Evolutionary conservation across 2,888 invertebrate species (phyloP).

Genomic region (Stenchaetothrips biformis): DNA sequence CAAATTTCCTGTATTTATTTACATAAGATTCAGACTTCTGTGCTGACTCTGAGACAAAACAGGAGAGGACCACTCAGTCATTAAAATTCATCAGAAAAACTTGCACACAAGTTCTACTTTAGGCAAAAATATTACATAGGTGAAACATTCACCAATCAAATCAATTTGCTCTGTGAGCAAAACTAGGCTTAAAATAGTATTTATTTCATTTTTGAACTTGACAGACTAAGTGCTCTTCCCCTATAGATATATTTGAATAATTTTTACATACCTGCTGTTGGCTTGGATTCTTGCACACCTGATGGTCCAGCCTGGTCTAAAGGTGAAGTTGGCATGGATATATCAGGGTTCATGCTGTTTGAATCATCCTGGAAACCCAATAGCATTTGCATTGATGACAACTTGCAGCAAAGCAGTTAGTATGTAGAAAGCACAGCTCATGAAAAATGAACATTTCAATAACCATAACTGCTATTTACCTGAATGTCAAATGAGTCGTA

Average conservation of each 20-base stretch:
- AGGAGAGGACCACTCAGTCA: not conserved
- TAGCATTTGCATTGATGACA: too few species aligned
- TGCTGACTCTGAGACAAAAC: not conserved
- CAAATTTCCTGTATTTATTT: not conserved
- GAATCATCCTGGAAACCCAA: not conserved
- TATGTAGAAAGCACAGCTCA: not conserved
- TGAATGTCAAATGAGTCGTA: constrained; percentile 13
- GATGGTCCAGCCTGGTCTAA: constrained; percentile 3
- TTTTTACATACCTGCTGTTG: constrained; percentile 11
- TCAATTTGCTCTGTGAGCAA: not conserved
- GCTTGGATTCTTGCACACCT: not conserved
- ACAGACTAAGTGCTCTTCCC: not conserved
- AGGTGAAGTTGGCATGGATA: constrained; percentile 10
- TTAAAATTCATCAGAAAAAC: not conserved
- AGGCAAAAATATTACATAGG: not conserved
- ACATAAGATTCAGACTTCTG: not conserved
- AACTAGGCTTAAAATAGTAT: not conserved
- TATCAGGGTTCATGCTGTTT: constrained; percentile 10
- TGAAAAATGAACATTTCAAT: not conserved
- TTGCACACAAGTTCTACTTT: not conserved
- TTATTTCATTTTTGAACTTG: not conserved
- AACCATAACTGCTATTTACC: not conserved
- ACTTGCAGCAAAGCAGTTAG: not conserved
- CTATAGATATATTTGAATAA: not conserved
- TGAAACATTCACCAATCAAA: not conserved